Percentiles rank a stretch among this genome's conserved stretches.
These are phyloP conservation scores for Drosophila leontia DNA, from an alignment of 1,140 invertebrate genomes.

Conservation along the genomic window DNA sequence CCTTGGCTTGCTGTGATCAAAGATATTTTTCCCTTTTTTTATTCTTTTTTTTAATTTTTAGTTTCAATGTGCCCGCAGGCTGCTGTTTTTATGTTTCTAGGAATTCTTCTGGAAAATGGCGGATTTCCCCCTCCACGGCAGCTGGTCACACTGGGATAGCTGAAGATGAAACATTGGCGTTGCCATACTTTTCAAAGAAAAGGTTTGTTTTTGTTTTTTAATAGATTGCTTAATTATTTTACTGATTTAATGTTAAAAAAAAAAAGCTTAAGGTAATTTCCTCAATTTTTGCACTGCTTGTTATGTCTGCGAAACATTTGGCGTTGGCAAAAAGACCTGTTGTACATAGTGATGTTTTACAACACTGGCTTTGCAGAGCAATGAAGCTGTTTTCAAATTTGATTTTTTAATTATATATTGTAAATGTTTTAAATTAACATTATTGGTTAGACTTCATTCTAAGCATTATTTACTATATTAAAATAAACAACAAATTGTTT, in stretches of 20 bases:
- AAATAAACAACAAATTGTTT: neutral
- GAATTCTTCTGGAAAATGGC: neutral
- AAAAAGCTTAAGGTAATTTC: too few relatives aligned
- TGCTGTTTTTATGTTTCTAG: neutral
- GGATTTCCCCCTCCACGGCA: rapidly evolving
- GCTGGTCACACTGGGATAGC: neutral
- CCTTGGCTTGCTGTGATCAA: constrained; percentile 10
- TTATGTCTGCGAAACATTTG: too few relatives aligned
- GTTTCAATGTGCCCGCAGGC: constrained; percentile 14
- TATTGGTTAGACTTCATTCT: too few relatives aligned
- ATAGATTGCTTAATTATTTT: neutral
- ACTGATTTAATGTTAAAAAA: too few relatives aligned
- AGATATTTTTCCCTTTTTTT: constrained; percentile 29
- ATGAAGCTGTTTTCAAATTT: too few relatives aligned
- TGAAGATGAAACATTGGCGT: neutral
- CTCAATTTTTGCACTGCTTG: too few relatives aligned
- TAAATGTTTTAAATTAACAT: too few relatives aligned
- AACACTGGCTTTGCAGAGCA: too few relatives aligned
- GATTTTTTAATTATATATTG: too few relatives aligned
- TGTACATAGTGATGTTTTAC: too few relatives aligned
- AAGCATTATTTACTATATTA: neutral
- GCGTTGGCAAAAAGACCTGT: too few relatives aligned
- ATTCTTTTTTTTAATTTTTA: constrained; percentile 19
- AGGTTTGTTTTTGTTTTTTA: neutral
- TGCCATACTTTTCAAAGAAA: neutral